These are phyloP conservation scores for Busseola fusca DNA, from an alignment of 2,888 invertebrate genomes.

Conservation along the genomic window DNA sequence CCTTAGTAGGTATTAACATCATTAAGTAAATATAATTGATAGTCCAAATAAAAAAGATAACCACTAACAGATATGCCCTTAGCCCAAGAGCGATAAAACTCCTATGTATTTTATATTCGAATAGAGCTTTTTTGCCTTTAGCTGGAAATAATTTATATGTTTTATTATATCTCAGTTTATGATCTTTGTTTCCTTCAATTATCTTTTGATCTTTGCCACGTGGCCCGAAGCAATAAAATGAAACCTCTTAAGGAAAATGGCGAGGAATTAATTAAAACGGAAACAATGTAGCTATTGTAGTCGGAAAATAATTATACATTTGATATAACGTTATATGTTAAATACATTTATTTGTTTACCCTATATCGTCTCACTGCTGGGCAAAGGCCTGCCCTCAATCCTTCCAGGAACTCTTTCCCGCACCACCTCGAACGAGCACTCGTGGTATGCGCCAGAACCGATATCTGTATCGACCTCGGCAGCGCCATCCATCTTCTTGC, in stretches of 20 bases:
- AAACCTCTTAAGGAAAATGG: neutral
- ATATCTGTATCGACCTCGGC: too few relatives aligned
- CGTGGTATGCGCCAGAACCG: too few relatives aligned
- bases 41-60: neutral
- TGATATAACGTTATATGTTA: neutral
- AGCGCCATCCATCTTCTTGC: too few relatives aligned
- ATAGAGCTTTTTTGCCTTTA: neutral
- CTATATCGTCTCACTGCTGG: too few relatives aligned
- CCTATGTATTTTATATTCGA: neutral
- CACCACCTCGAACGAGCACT: too few relatives aligned
- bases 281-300: neutral
- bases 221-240: constrained; percentile 4
- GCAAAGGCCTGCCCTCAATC: too few relatives aligned
- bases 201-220: constrained; percentile 18
- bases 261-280: constrained; percentile 9
- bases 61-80: too few relatives aligned
- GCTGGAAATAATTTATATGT: neutral
- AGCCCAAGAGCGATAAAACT: neutral
- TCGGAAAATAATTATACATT: neutral
- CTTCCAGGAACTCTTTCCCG: too few relatives aligned
- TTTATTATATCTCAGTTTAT: constrained; percentile 2
- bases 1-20: too few relatives aligned
- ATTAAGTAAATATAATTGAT: too few relatives aligned
- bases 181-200: constrained; percentile 4
- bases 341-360: too few relatives aligned